Percentiles rank a stretch among this genome's conserved stretches.
These are phyloP conservation scores for Mionectes olivaceus DNA, from an alignment of 2,797 vertebrate genomes.

Conservation along the genomic window DNA sequence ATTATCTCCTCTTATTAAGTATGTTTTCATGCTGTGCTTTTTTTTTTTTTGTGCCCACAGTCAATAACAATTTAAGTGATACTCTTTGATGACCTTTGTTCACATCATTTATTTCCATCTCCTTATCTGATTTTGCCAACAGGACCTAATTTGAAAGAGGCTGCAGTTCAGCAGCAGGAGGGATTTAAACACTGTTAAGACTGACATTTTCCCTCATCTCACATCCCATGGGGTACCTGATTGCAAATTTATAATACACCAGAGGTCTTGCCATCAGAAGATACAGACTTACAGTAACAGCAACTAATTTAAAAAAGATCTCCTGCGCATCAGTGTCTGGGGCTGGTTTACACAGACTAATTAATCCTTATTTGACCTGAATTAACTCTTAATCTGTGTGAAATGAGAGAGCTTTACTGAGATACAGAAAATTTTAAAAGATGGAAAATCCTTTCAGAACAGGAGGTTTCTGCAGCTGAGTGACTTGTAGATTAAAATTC, in stretches of 20 bases:
- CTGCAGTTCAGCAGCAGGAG: slow-evolving; percentile 64
- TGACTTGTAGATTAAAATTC: slow-evolving; percentile 23
- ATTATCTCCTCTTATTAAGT: slow-evolving; percentile 62
- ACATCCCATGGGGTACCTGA: slow-evolving; percentile 68
- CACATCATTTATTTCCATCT: slow-evolving; percentile 66
- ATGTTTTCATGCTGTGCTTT: slow-evolving; percentile 54
- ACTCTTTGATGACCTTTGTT: slow-evolving; percentile 62
- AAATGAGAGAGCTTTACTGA: slow-evolving; percentile 67
- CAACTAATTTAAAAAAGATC: slow-evolving; percentile 67
- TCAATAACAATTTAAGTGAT: slow-evolving; percentile 74
- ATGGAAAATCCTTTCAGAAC: slow-evolving; percentile 28
- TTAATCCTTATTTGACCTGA: slow-evolving; percentile 79
- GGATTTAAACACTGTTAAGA: slow-evolving; percentile 74
- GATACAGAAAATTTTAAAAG: slow-evolving; percentile 48
- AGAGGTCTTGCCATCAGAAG: slow-evolving; percentile 69
- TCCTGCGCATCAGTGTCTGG: slow-evolving; percentile 62
- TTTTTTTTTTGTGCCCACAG: slow-evolving; percentile 31
- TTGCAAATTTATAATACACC: slow-evolving; percentile 70
- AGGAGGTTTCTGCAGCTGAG: slow-evolving; percentile 1
- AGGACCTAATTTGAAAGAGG: slow-evolving; percentile 73
- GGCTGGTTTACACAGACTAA: slow-evolving; percentile 72
- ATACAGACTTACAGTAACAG: slow-evolving; percentile 63
- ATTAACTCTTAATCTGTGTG: slow-evolving; percentile 74
- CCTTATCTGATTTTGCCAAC: slow-evolving; percentile 72
- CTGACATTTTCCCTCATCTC: slow-evolving; percentile 74